Evolutionary conservation across 2,113 vertebrate genomes (phyloP).

Genomic region (Mormoops blainvillei): DNA sequence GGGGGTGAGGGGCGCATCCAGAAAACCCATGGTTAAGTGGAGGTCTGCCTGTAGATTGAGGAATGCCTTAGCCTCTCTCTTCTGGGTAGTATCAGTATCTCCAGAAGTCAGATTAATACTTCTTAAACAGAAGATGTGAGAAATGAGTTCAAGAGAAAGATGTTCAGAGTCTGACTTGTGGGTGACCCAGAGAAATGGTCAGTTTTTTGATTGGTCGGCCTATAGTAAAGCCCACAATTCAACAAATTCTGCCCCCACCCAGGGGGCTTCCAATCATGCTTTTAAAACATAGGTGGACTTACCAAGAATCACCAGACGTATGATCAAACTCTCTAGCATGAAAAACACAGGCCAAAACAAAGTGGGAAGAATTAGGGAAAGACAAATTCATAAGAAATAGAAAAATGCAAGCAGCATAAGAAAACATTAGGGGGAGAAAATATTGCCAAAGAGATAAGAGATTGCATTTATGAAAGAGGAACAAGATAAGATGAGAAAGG

Average conservation of each 20-base stretch:
- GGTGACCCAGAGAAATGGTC: background rate
- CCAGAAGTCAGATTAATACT: background rate
- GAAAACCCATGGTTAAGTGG: background rate
- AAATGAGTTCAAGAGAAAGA: background rate
- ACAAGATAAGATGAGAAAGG: background rate
- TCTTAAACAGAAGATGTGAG: background rate
- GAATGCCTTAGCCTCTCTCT: background rate
- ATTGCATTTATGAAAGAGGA: background rate
- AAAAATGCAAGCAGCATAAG: background rate
- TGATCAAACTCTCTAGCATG: background rate
- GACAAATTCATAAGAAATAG: background rate
- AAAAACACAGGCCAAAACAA: background rate
- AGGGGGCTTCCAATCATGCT: background rate
- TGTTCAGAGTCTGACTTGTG: background rate
- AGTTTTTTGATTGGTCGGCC: background rate
- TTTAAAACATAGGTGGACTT: background rate
- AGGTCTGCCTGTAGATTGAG: background rate
- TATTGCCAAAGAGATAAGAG: background rate
- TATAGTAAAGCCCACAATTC: background rate
- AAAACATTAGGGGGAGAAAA: background rate
- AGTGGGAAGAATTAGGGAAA: background rate
- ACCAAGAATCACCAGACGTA: background rate
- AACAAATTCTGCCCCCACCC: background rate
- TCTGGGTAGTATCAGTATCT: background rate
- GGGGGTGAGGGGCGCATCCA: accelerated